Evolutionary conservation across 1,140 invertebrate genomes (phyloP), one percentile per base, ranked within the genome.

Genomic region (Cotesia typhae): DNA sequence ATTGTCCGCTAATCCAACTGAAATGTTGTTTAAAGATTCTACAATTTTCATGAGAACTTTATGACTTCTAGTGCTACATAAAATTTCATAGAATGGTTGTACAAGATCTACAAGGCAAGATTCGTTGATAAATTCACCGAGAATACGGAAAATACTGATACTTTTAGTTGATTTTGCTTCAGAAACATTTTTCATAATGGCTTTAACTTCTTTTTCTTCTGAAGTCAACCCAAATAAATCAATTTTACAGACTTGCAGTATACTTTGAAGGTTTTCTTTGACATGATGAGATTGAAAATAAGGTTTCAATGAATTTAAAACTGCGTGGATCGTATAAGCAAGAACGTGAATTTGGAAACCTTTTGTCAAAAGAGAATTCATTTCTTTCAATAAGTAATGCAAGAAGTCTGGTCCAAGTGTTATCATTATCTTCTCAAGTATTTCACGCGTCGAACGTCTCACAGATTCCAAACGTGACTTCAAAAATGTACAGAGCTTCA

Each of bases 261-360:
- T 91, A 71, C 91, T 92, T 55, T 91, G 83, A 10, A 98, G 82
- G 81, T 94, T 94, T 12, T 88, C 76, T 80, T 96, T 93, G 6
- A 99, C 90, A 82, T 97, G 92, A 0, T 88, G 90, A 2, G 91
- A 87, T 79, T 91, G 88, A 59, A 96, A 91, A 38, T 71, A 68
- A 12, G 84, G 81, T 75, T 92, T 92, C 63, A 98, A 82, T 52
- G 90, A 89, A 63, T 90, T 89, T 10, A 99, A 82, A 2, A 99
- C 88, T 0, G 92, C 89, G 83, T 98, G 94, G 3, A 98, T 90
- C 0, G 97, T 98, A 74, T 92, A 97, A 3, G 93, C 93, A 12
- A 99, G 87, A 0, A 99, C 96, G 79, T 99, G 97, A 17, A 97
- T 90, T 89, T 98, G 96, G 81, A 94, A 99, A 7, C 98, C 98